Conservation (phyloP, 1,140 invertebrate genomes). For the Saxidomus purpurata region DNA sequence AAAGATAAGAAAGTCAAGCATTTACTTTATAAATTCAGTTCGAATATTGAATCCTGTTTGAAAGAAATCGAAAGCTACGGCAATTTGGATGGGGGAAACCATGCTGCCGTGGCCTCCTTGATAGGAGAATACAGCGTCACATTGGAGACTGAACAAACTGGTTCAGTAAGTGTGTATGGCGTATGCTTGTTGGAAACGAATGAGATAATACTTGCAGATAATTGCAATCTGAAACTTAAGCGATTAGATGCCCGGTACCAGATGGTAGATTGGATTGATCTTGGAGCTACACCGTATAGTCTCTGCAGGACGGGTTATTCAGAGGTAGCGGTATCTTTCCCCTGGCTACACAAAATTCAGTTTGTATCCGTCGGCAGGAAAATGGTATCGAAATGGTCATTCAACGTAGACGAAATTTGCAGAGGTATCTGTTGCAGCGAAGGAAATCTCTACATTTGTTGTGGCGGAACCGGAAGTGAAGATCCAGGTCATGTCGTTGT, state of each 20-base stretch:
- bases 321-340: background rate
- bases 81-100: background rate
- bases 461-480: background rate
- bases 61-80: background rate
- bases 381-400: background rate
- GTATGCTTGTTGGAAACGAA: background rate
- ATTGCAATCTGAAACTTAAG: background rate
- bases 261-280: background rate
- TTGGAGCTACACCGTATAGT: background rate
- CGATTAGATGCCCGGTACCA: background rate
- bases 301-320: background rate
- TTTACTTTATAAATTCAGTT: background rate
- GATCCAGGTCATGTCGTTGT: background rate
- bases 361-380: background rate
- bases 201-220: background rate
- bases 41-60: background rate
- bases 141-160: background rate
- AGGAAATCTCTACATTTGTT: background rate
- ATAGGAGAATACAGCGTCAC: background rate
- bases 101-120: background rate
- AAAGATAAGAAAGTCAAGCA: background rate
- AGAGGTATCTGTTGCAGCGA: background rate
- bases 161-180: background rate
- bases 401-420: background rate
- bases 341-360: background rate